A percentile compares a stretch with the other conserved stretches of the same genome.
phyloP scores from a whole-genome alignment of 2,113 vertebrate genomes.

The Microtus richardsoni region DNA sequence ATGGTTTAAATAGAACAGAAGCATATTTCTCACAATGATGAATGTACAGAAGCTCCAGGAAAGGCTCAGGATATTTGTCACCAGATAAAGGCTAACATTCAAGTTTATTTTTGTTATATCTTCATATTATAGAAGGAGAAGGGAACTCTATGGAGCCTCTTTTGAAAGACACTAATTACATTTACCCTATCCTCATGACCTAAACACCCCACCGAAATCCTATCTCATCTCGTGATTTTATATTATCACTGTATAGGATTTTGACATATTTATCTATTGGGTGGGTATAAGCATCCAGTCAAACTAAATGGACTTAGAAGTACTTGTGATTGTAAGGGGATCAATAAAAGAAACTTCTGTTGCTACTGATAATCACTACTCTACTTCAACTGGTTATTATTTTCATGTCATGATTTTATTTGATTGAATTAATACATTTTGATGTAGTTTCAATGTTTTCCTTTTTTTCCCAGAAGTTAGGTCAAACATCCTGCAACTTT shows the following conservation, averaged over 20 bases:
- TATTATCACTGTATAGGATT: not conserved
- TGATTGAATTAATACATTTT: conserved; percentile 26
- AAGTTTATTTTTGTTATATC: no score
- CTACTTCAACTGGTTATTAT: not conserved
- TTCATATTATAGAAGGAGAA: not conserved
- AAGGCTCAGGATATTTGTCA: not conserved
- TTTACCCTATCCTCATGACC: not conserved
- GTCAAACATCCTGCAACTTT: not conserved
- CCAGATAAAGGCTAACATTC: not conserved
- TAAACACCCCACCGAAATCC: not conserved
- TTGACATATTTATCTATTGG: not conserved
- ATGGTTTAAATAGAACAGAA: not conserved
- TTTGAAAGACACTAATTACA: not conserved
- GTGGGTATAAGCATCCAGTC: not conserved
- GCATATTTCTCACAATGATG: not conserved
- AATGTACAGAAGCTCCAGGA: not conserved
- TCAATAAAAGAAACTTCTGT: not conserved
- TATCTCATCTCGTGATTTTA: not conserved
- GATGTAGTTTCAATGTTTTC: not conserved
- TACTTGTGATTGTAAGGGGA: not conserved
- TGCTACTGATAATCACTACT: not conserved
- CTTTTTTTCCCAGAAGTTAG: not conserved
- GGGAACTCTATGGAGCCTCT: not conserved
- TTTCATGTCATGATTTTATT: not conserved
- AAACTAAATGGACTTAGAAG: not conserved